Percentiles rank a stretch among this genome's conserved stretches.
These are phyloP conservation scores for Theretra japonica DNA, from an alignment of 2,888 invertebrate species.

Conservation along the genomic window DNA sequence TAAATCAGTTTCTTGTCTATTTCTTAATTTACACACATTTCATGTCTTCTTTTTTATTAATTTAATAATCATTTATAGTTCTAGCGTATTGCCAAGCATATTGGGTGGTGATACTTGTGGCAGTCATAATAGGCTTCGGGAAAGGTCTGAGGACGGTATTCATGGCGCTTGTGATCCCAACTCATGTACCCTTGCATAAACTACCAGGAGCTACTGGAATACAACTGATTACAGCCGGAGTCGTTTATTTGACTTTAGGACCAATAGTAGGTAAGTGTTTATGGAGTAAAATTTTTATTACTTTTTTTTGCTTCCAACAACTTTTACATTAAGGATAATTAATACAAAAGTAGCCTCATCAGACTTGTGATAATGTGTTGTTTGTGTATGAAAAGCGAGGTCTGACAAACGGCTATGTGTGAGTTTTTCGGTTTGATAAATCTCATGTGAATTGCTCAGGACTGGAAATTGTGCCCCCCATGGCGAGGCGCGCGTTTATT, in stretches of 20 bases:
- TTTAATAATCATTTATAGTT: constrained; percentile 68
- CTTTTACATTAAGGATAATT: no score
- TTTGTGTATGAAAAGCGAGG: no score
- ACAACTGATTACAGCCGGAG: constrained; percentile 87
- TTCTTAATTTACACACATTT: not conserved
- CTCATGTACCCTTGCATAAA: constrained; percentile 88
- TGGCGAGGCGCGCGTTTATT: no score
- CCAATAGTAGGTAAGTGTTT: constrained; percentile 87
- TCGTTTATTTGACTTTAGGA: constrained; percentile 86
- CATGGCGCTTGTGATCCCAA: constrained; percentile 89
- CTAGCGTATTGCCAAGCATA: constrained; percentile 86
- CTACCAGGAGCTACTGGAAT: constrained; percentile 89
- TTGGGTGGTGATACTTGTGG: constrained; percentile 82
- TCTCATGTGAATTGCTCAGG: no score
- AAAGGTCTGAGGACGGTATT: constrained; percentile 90
- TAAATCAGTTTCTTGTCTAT: constrained; percentile 59
- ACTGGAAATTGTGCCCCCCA: no score
- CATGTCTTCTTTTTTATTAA: constrained; percentile 9
- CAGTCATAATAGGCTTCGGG: constrained; percentile 88
- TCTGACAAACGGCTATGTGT: no score
- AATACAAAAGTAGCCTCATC: no score
- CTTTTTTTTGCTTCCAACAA: no score
- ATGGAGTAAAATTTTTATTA: not conserved
- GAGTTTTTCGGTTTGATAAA: no score
- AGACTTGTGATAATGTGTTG: no score